A percentile compares a stretch with the other conserved stretches of the same genome.
These are phyloP conservation scores for Microctonus aethiopoides DNA, from an alignment of 2,888 invertebrate genomes.

Conservation along the genomic window DNA sequence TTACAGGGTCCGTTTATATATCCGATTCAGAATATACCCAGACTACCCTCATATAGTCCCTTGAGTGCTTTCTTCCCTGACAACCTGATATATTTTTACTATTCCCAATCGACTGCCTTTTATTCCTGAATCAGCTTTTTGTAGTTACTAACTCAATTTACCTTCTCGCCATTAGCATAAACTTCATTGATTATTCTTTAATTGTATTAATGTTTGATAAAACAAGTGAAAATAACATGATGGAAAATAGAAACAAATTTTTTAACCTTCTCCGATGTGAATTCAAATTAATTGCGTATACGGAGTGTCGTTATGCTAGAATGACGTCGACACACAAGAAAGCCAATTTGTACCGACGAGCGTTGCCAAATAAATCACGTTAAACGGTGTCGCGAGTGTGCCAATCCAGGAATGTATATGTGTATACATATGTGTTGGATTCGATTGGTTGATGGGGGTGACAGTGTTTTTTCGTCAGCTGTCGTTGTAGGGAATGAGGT, in stretches of 20 bases:
- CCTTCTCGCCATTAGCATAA: background rate
- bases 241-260: too few species aligned
- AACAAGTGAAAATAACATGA: too few species aligned
- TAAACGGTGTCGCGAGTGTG: slow-evolving; percentile 39
- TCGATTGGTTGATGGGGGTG: slow-evolving; percentile 45
- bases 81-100: background rate
- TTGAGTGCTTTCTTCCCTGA: background rate
- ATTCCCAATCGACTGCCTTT: background rate
- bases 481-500: slow-evolving; percentile 38
- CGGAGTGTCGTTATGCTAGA: slow-evolving; percentile 20
- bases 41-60: background rate
- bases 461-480: slow-evolving; percentile 42
- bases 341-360: slow-evolving; percentile 48
- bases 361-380: slow-evolving; percentile 48
- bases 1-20: slow-evolving; percentile 33
- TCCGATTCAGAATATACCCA: background rate
- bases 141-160: background rate
- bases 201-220: too few species aligned
- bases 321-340: slow-evolving; percentile 35
- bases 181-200: too few species aligned
- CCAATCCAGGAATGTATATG: background rate
- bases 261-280: slow-evolving; percentile 21
- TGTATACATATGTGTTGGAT: slow-evolving; percentile 32
- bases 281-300: slow-evolving; percentile 44
- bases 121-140: background rate